Conservation (phyloP, 2,797 vertebrate species). For the Nasua narica region DNA sequence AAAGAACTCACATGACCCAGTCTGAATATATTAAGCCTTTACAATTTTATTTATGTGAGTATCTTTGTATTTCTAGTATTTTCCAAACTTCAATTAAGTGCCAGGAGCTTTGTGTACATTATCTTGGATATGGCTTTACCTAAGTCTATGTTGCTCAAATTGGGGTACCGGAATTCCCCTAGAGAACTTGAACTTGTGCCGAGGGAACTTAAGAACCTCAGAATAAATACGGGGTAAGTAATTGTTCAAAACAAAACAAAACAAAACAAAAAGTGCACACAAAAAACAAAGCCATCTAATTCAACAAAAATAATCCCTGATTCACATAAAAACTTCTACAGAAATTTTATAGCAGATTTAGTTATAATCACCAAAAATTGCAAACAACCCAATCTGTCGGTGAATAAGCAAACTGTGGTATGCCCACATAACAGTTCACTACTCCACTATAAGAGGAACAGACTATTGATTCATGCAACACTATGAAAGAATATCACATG, state of each 20-base stretch:
- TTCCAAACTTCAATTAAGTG: not conserved
- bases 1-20: not conserved
- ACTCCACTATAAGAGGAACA: not conserved
- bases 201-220: not conserved
- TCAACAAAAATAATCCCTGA: not conserved
- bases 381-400: not conserved
- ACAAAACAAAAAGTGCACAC: not conserved
- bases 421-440: not conserved
- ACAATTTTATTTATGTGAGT: not conserved
- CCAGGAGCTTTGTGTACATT: not conserved
- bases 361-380: not conserved
- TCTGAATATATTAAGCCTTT: not conserved
- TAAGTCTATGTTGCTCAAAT: not conserved
- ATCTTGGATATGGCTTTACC: not conserved
- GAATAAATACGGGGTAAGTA: not conserved
- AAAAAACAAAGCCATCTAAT: not conserved
- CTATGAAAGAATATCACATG: not conserved
- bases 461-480: not conserved
- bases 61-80: not conserved
- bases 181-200: not conserved
- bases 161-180: not conserved
- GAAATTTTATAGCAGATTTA: constrained; percentile 13
- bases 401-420: not conserved
- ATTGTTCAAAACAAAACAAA: not conserved
- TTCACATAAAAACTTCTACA: not conserved